Conservation (phyloP, 2,888 invertebrate genomes). For the Hydriomena furcata region DNA sequence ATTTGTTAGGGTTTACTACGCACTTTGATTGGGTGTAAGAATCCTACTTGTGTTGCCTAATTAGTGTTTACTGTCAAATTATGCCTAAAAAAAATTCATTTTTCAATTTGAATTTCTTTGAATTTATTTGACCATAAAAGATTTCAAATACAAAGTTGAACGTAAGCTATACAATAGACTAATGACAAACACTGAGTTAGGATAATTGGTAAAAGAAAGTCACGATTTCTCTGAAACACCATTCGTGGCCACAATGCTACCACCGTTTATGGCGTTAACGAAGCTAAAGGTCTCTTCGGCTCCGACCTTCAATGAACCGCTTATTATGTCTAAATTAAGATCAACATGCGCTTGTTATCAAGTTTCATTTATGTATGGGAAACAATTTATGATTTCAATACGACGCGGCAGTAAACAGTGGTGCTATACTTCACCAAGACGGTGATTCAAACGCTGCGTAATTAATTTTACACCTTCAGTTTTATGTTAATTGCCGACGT, state of each 20-base stretch:
- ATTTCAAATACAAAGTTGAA: slow-evolving; percentile 26
- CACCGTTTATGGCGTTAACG: slow-evolving; percentile 67
- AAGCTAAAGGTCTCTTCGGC: slow-evolving; percentile 58
- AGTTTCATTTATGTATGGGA: slow-evolving; percentile 32
- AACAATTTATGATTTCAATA: slow-evolving; percentile 15
- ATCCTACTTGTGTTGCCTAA: no score
- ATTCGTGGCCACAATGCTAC: slow-evolving; percentile 59
- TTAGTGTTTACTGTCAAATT: no score
- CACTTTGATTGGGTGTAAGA: no score
- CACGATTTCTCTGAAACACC: slow-evolving; percentile 64
- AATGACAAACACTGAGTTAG: slow-evolving; percentile 50
- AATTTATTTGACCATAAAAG: slow-evolving; percentile 1
- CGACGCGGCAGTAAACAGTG: slow-evolving; percentile 14
- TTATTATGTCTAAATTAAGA: slow-evolving; percentile 60
- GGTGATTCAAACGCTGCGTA: slow-evolving; percentile 27
- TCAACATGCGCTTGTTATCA: slow-evolving; percentile 40
- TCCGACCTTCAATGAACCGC: slow-evolving; percentile 53
- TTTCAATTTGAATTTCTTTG: no score
- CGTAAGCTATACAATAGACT: slow-evolving; percentile 25
- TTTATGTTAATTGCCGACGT: slow-evolving; percentile 58
- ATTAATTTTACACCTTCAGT: slow-evolving; percentile 45
- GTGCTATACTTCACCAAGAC: slow-evolving; percentile 4
- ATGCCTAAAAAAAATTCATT: no score
- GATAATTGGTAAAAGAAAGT: slow-evolving; percentile 65
- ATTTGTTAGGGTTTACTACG: slow-evolving; percentile 3